phyloP scores from a whole-genome alignment of 2,113 vertebrate species.

The Himantopus leucocephalus region DNA sequence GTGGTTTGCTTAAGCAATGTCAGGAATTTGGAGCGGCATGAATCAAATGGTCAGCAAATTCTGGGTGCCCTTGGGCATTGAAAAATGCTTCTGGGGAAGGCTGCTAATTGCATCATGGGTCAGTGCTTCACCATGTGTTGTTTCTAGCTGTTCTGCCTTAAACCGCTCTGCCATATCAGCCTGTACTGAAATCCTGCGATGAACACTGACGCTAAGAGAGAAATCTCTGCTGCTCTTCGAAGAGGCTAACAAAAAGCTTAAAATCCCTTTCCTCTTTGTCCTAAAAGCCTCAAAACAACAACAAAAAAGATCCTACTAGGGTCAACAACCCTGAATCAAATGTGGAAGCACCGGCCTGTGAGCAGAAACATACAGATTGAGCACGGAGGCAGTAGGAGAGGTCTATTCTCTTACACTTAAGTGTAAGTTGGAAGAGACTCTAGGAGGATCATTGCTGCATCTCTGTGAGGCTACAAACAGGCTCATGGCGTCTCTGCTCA shows the following conservation, averaged over 20 bases:
- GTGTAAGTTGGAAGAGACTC: background rate
- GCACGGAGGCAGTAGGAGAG: background rate
- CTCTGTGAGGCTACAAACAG: background rate
- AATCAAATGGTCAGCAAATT: conserved; percentile 44
- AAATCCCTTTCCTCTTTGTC: background rate
- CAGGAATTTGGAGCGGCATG: conserved; percentile 3
- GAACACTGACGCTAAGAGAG: background rate
- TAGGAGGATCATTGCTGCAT: background rate
- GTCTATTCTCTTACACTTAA: background rate
- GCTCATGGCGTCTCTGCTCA: background rate
- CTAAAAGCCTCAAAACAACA: background rate
- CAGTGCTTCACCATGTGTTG: background rate
- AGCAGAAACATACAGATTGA: background rate
- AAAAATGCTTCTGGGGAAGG: conserved; percentile 19
- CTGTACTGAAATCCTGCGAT: background rate
- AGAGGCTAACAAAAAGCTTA: background rate
- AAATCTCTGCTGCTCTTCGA: background rate
- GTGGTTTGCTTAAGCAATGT: conserved; percentile 15
- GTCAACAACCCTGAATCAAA: background rate
- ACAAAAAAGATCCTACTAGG: background rate
- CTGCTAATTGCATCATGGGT: background rate
- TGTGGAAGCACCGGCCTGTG: background rate
- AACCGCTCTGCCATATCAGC: background rate
- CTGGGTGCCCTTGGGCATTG: conserved; percentile 2
- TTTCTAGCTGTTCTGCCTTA: background rate